Conservation (phyloP, 2,888 invertebrate genomes). For the Ochropleura plecta region DNA sequence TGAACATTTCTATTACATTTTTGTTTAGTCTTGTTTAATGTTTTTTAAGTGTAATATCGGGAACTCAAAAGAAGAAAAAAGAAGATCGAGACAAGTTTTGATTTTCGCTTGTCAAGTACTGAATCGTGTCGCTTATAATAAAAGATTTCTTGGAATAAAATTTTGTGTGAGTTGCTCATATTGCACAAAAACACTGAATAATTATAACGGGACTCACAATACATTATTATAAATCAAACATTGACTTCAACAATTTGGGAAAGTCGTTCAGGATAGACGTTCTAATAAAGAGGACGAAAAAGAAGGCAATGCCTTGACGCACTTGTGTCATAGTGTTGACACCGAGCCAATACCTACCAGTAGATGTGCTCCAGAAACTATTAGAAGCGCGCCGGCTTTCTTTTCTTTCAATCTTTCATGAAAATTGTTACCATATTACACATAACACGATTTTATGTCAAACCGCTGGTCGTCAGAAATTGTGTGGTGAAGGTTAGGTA, state of each 20-base stretch:
- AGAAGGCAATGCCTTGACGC: conserved; percentile 28
- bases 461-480: no score
- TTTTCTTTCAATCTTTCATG: neutral
- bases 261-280: conserved; percentile 30
- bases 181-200: neutral
- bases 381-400: neutral
- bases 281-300: neutral
- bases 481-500: no score
- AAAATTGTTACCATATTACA: no score
- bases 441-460: no score
- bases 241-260: conserved; percentile 8
- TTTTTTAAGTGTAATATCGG: no score
- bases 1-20: neutral
- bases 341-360: conserved; percentile 40
- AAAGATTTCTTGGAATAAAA: neutral
- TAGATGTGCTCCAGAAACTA: conserved; percentile 8
- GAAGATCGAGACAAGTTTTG: no score
- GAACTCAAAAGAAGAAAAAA: no score
- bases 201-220: neutral
- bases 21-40: no score
- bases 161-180: neutral
- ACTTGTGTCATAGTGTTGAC: conserved; percentile 31
- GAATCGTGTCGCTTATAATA: no score
- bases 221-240: neutral
- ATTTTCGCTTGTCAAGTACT: no score